Evolutionary conservation across 2,113 vertebrate genomes (phyloP).

Genomic region (Trematocara macrostoma): DNA sequence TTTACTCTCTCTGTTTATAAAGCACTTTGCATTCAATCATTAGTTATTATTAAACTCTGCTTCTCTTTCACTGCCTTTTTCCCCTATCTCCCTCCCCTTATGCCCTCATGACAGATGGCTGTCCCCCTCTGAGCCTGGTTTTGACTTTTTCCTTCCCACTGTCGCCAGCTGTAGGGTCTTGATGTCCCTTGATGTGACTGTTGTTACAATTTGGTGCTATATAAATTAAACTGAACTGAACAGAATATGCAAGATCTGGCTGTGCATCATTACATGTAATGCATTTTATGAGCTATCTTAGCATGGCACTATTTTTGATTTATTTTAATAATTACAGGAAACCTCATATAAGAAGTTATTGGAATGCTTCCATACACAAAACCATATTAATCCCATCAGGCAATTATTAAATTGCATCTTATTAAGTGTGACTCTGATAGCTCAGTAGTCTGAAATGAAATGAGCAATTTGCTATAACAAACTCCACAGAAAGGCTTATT

Average conservation of each 20-base stretch:
- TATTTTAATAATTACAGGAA: background rate
- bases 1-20: background rate
- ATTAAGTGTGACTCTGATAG: background rate
- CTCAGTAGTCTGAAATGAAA: background rate
- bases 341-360: background rate
- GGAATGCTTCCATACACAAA: background rate
- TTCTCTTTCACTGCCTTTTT: background rate
- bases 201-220: background rate
- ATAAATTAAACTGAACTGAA: background rate
- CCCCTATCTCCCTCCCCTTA: background rate
- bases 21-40: background rate
- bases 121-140: background rate
- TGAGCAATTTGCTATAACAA: background rate
- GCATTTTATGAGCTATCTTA: background rate
- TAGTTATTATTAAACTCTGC: background rate
- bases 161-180: background rate
- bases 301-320: background rate
- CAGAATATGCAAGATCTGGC: background rate
- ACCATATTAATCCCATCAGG: background rate
- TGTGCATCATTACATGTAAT: background rate
- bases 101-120: background rate
- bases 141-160: background rate
- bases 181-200: background rate
- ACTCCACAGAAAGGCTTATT: background rate
- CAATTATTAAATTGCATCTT: background rate